Conservation (phyloP, 2,797 vertebrate species). For the Gallinago stenura region DNA sequence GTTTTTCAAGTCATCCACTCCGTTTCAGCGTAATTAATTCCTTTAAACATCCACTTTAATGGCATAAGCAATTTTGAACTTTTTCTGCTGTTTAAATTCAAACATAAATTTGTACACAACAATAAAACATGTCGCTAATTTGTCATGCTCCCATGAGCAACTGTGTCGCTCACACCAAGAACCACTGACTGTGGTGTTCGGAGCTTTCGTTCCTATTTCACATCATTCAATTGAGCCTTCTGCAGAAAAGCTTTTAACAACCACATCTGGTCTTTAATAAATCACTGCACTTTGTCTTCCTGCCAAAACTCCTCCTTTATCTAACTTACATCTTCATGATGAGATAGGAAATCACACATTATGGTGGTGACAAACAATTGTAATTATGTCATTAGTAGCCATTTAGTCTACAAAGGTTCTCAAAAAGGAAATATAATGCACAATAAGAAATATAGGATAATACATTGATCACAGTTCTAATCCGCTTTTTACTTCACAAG, state of each 20-base stretch:
- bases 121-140: conserved; percentile 73
- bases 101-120: conserved; percentile 73
- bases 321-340: conserved; percentile 92
- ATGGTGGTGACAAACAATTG: conserved; percentile 94
- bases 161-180: conserved; percentile 76
- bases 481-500: conserved; percentile 81
- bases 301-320: conserved; percentile 94
- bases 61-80: conserved; percentile 48
- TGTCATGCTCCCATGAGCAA: conserved; percentile 73
- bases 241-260: conserved; percentile 84
- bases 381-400: conserved; percentile 93
- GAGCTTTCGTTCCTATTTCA: conserved; percentile 74
- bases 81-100: conserved; percentile 70
- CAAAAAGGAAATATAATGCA: conserved; percentile 82
- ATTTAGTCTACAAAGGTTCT: conserved; percentile 89
- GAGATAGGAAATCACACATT: conserved; percentile 93
- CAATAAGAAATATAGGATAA: conserved; percentile 85
- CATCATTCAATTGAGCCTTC: conserved; percentile 80
- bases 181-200: conserved; percentile 59
- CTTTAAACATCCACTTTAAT: conserved; percentile 64
- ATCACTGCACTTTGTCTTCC: conserved; percentile 92
- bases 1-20: conserved; percentile 45
- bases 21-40: conserved; percentile 30
- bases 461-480: conserved; percentile 84
- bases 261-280: conserved; percentile 93